phyloP scores from a whole-genome alignment of 2,113 vertebrate genomes.

The Corydoras sp. region DNA sequence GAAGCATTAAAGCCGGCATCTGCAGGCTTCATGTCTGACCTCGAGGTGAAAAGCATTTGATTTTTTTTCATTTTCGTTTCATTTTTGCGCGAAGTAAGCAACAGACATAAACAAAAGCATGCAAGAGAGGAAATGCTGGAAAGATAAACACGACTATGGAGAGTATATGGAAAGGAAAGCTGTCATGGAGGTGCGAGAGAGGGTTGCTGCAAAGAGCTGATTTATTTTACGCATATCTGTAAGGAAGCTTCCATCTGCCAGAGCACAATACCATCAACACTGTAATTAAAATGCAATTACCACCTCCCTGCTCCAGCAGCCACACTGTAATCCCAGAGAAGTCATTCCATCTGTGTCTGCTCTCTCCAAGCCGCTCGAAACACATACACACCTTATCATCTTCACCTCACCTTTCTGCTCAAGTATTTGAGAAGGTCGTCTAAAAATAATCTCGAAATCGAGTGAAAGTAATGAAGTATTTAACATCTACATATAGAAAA shows the following conservation, averaged over 20 bases:
- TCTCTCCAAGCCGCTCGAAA: slow-evolving; percentile 22
- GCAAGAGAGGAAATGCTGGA: slow-evolving; percentile 2
- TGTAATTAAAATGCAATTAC: slow-evolving; percentile 99
- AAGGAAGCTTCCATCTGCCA: slow-evolving; percentile 94
- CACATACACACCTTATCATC: too few relatives aligned
- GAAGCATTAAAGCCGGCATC: slow-evolving; percentile 27
- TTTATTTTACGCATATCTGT: slow-evolving; percentile 84
- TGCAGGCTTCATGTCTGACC: slow-evolving; percentile 7
- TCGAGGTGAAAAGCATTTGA: slow-evolving; percentile 29
- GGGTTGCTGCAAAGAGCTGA: slow-evolving; percentile 64
- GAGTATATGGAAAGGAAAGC: slow-evolving; percentile 2
- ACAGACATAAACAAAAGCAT: slow-evolving; percentile 1
- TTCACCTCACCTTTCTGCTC: too few relatives aligned
- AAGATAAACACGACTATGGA: slow-evolving; percentile 5
- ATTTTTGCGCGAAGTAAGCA: not conserved
- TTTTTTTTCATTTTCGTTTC: slow-evolving; percentile 5
- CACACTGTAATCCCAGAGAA: slow-evolving; percentile 83
- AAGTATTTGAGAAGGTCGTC: too few relatives aligned
- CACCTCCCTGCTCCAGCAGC: slow-evolving; percentile 74
- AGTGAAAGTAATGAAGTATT: too few relatives aligned
- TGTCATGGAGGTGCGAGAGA: slow-evolving; percentile 21
- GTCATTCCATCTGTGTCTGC: slow-evolving; percentile 87
- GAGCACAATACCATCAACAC: slow-evolving; percentile 87
- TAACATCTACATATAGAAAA: too few relatives aligned
- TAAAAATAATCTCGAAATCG: too few relatives aligned